Evolutionary conservation across 2,113 vertebrate species (phyloP).

Genomic region (Blennius ocellaris): DNA sequence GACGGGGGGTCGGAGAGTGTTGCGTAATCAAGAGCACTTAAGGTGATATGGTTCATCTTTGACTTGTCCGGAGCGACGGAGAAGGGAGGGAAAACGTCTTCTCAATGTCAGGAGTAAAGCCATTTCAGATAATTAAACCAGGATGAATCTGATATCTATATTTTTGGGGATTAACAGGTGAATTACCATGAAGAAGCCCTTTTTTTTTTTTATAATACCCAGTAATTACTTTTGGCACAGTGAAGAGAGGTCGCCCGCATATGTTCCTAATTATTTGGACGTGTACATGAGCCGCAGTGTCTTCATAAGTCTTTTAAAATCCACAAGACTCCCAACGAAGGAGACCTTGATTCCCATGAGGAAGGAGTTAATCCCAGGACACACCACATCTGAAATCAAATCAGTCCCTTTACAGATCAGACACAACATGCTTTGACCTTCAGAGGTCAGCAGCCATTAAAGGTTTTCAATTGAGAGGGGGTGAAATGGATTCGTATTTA

Average conservation of each 20-base stretch:
- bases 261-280: slow-evolving; percentile 58
- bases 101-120: not conserved
- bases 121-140: not conserved
- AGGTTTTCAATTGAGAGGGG: not conserved
- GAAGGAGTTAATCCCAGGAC: slow-evolving; percentile 57
- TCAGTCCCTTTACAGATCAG: slow-evolving; percentile 33
- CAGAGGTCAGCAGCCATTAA: slow-evolving; percentile 30
- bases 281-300: slow-evolving; percentile 8
- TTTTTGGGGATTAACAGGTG: slow-evolving; percentile 10
- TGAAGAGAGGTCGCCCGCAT: slow-evolving; percentile 43
- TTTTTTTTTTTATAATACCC: slow-evolving; percentile 26
- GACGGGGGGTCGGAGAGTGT: slow-evolving; percentile 38
- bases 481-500: not conserved
- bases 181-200: slow-evolving; percentile 7
- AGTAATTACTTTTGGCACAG: slow-evolving; percentile 43
- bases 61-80: slow-evolving; percentile 12
- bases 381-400: slow-evolving; percentile 62
- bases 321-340: slow-evolving; percentile 32
- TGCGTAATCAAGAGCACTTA: slow-evolving; percentile 77
- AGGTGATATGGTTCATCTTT: slow-evolving; percentile 69
- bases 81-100: not conserved
- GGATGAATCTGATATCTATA: slow-evolving; percentile 1
- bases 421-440: slow-evolving; percentile 23
- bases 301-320: slow-evolving; percentile 31
- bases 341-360: slow-evolving; percentile 17